A percentile compares a stretch with the other conserved stretches of the same genome.
Evolutionary conservation across 2,888 invertebrate genomes (phyloP).

Genomic region (Portevinia maculata): DNA sequence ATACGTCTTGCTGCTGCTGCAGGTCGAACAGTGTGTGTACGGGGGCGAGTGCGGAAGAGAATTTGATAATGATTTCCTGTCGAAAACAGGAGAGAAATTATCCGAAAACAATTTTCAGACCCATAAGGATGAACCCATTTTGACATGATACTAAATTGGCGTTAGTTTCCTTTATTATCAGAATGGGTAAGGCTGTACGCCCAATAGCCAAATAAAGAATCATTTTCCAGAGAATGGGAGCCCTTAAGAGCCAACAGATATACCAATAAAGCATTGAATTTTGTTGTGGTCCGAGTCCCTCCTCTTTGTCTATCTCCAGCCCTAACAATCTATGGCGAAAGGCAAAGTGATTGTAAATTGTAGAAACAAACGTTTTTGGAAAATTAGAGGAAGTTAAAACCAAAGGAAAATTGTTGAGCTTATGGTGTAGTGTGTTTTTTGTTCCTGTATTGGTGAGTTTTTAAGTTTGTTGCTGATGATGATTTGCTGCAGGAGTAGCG

Average conservation of each 20-base stretch:
- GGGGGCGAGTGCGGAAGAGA: constrained; percentile 61
- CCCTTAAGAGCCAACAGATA: constrained; percentile 22
- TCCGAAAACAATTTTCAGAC: constrained; percentile 71
- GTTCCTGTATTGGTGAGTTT: constrained; percentile 44
- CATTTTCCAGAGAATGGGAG: neutral
- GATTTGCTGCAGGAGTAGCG: neutral
- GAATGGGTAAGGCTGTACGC: constrained; percentile 25
- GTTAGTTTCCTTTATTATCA: constrained; percentile 63
- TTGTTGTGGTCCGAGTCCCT: constrained; percentile 57
- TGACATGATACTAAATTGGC: constrained; percentile 70
- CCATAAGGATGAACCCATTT: constrained; percentile 63
- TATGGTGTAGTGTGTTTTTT: constrained; percentile 59
- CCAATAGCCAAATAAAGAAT: constrained; percentile 16
- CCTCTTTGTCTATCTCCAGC: constrained; percentile 2
- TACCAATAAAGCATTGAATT: constrained; percentile 47
- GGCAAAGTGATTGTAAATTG: constrained; percentile 64
- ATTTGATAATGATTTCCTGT: constrained; percentile 74
- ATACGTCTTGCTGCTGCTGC: neutral
- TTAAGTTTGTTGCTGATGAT: neutral
- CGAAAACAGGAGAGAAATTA: constrained; percentile 73
- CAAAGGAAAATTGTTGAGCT: constrained; percentile 39
- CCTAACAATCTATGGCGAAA: constrained; percentile 48
- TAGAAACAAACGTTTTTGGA: constrained; percentile 47
- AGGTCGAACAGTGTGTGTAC: constrained; percentile 24
- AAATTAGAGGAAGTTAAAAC: constrained; percentile 67